Evolutionary conservation across 2,888 invertebrate species (phyloP), one percentile per base, ranked within the genome.

Genomic region (Ormyrus thymus): DNA sequence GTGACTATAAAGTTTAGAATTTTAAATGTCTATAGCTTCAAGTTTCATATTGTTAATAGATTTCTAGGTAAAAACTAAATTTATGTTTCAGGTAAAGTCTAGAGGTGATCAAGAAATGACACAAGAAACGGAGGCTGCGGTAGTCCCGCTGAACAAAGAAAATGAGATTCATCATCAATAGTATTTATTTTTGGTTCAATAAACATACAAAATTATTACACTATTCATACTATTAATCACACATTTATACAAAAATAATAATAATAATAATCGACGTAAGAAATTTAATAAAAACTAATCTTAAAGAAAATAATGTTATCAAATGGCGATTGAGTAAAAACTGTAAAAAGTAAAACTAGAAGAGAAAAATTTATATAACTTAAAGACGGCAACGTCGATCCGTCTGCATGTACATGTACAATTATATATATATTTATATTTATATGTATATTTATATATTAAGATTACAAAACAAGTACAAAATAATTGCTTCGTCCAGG

Each of bases 121-220:
- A 81, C 7, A 75, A 64, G 46, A 76, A 29, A 51, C 43, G 1
- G 79, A 80, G n/a, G 68, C 72, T 46, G 78, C 79, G 51, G 65
- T 59, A 68, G 70, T 73, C 78, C 81, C 76, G 71, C 55, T 68
- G 59, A 71, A 69, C 66, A 78, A 81, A 66, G 58, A 62, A n/a
- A 72, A 61, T 78, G 13, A 77, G 4, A 71, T 85, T 87, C 87
- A 86, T 89, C 89, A 89, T 90, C 88, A 89, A 89, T 89, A 88
- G 88, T 90, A 90, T 90, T 89, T 90, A 89, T 89, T 89, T 89
- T 89, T 89, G 89, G 89, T 89, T 89, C 87, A 89, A 89, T 89
- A 89, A 89, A 89, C 89, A 89, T 89, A 89, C 89, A 89, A 89
- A 89, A 89, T 89, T 88, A 88, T 89, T 89, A 89, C 88, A 89